These are phyloP conservation scores for Tipula helvola DNA, from an alignment of 2,888 invertebrate species.

Conservation along the genomic window DNA sequence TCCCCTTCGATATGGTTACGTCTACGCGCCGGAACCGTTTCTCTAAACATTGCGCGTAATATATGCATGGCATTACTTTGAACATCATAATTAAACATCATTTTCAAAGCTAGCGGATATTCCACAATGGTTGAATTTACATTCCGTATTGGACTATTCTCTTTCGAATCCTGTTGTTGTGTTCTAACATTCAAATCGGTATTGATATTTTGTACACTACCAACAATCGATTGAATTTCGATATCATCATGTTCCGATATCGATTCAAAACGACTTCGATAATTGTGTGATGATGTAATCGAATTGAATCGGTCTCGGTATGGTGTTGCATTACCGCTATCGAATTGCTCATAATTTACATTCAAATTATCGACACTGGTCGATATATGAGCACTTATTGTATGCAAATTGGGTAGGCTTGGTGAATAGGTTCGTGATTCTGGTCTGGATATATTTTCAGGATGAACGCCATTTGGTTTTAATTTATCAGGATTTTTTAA, in stretches of 20 bases:
- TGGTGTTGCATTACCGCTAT: not conserved
- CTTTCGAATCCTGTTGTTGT: not conserved
- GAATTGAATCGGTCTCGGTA: not conserved
- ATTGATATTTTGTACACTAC: not conserved
- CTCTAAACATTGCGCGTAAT: constrained; percentile 64
- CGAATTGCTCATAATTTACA: constrained; percentile 11
- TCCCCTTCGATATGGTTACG: constrained; percentile 35
- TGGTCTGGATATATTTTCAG: not conserved
- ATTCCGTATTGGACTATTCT: not conserved
- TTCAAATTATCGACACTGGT: constrained; percentile 32
- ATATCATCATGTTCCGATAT: not conserved
- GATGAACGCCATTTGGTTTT: constrained; percentile 6
- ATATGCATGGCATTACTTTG: constrained; percentile 69
- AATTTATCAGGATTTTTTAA: constrained; percentile 27
- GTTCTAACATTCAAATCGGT: not conserved
- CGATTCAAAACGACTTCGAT: not conserved
- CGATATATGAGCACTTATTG: constrained; percentile 27
- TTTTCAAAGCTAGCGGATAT: constrained; percentile 68
- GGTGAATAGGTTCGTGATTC: constrained; percentile 12
- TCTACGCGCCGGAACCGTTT: constrained; percentile 61
- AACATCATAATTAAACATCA: constrained; percentile 85
- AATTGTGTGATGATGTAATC: not conserved
- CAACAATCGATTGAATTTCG: constrained; percentile 8
- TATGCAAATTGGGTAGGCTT: not conserved
- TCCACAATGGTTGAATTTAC: constrained; percentile 17